These are phyloP conservation scores for Drosophila baimaii DNA, from an alignment of 1,140 invertebrate genomes.

Conservation along the genomic window DNA sequence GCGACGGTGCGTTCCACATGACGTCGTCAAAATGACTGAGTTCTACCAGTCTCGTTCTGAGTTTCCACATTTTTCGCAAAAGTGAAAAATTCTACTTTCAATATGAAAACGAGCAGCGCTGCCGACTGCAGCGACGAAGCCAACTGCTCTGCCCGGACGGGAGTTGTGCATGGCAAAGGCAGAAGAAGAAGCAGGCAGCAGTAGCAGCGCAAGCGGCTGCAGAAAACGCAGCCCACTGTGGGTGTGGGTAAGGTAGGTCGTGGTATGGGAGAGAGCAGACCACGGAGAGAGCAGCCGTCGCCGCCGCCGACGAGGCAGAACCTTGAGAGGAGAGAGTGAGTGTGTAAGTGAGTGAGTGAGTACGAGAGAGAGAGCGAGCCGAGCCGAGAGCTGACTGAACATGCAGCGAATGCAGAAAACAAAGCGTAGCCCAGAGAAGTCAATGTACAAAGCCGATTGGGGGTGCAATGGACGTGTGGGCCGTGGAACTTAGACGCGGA, in stretches of 20 bases:
- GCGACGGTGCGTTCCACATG: constrained; percentile 75
- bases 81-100: constrained; percentile 83
- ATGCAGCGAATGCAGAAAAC: constrained; percentile 77
- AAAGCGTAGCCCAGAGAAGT: constrained; percentile 82
- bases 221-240: constrained; percentile 67
- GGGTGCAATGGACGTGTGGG: constrained; percentile 71
- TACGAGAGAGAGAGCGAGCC: constrained; percentile 26
- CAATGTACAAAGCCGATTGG: constrained; percentile 78
- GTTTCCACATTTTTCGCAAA: constrained; percentile 69
- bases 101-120: constrained; percentile 75
- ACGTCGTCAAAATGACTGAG: constrained; percentile 80
- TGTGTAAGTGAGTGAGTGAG: not conserved
- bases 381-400: constrained; percentile 28
- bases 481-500: constrained; percentile 19
- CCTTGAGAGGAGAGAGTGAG: constrained; percentile 5
- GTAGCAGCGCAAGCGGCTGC: constrained; percentile 7
- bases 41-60: constrained; percentile 62
- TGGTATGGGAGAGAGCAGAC: constrained; percentile 68
- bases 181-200: constrained; percentile 21
- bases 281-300: constrained; percentile 4
- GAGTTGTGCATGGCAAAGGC: constrained; percentile 74
- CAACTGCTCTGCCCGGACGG: constrained; percentile 48
- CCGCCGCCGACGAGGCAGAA: not conserved
- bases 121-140: constrained; percentile 5
- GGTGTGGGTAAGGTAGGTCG: constrained; percentile 82